A percentile compares a stretch with the other conserved stretches of the same genome.
phyloP scores from a whole-genome alignment of 2,113 vertebrate genomes.

The Dipodomys merriami region DNA sequence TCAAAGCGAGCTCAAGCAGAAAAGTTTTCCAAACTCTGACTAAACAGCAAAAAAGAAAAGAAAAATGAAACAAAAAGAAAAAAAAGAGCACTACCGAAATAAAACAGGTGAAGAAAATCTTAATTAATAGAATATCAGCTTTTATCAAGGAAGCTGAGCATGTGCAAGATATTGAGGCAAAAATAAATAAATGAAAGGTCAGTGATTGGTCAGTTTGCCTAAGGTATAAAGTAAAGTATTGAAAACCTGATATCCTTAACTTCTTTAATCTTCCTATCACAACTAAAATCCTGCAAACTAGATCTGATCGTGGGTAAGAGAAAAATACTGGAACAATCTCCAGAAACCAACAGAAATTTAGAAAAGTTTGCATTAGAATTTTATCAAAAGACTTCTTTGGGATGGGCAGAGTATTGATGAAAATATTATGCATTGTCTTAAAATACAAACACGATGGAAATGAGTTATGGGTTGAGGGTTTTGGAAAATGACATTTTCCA shows the following conservation, averaged over 20 bases:
- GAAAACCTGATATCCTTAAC: too few species aligned
- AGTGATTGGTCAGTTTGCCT: not conserved
- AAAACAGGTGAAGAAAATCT: too few species aligned
- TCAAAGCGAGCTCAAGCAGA: too few species aligned
- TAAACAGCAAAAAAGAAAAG: too few species aligned
- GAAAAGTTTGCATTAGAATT: not conserved
- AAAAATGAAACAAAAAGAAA: not conserved
- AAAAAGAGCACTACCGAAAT: not conserved
- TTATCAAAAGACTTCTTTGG: not conserved
- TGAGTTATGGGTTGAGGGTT: not conserved
- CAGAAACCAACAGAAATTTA: not conserved
- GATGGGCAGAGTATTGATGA: not conserved
- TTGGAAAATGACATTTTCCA: conserved; percentile 23
- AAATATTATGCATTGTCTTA: not conserved
- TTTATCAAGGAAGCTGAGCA: too few species aligned
- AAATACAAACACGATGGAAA: not conserved
- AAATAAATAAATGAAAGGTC: not conserved
- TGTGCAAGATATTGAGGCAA: too few species aligned
- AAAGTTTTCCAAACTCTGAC: too few species aligned
- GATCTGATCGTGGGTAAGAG: not conserved
- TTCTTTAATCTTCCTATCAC: conserved; percentile 54
- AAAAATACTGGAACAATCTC: not conserved
- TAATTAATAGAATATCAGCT: too few species aligned
- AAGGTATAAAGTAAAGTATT: not conserved
- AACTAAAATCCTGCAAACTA: not conserved